Percentiles rank a stretch among this genome's conserved stretches.
These are phyloP conservation scores for Calephelis nemesis DNA, from an alignment of 1,140 invertebrate genomes.

Conservation along the genomic window DNA sequence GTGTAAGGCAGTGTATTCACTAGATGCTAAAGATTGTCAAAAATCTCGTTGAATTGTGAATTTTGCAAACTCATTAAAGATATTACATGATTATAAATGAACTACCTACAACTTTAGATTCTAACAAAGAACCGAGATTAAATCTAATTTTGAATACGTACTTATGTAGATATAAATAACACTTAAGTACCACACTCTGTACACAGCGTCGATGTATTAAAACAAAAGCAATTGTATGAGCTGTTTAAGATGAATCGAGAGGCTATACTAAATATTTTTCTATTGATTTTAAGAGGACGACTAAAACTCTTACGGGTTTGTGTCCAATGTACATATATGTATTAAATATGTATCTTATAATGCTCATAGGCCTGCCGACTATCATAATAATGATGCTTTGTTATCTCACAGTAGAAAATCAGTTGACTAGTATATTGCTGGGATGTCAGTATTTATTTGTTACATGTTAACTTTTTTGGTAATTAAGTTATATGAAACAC, in stretches of 20 bases:
- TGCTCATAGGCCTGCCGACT: not conserved
- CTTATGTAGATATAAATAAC: no score
- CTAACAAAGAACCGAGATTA: no score
- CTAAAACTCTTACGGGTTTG: not conserved
- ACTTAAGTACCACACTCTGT: no score
- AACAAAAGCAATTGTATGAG: no score
- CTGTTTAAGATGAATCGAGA: not conserved
- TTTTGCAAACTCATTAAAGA: not conserved
- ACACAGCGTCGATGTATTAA: no score
- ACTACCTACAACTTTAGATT: not conserved
- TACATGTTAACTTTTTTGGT: no score
- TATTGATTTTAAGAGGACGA: conserved; percentile 6
- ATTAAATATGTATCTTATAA: conserved; percentile 3
- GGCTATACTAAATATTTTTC: conserved; percentile 12
- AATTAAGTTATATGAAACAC: no score
- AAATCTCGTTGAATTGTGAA: not conserved
- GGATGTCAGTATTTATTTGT: no score
- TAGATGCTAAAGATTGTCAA: conserved; percentile 1
- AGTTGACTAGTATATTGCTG: not conserved
- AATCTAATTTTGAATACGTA: no score
- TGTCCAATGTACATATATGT: conserved; percentile 5
- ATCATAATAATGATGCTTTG: not conserved
- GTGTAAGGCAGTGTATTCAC: conserved; percentile 10
- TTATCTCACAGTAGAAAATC: not conserved
- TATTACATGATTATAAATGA: not conserved